Evolutionary conservation across 2,888 invertebrate species (phyloP), one percentile per base, ranked within the genome.

Genomic region (Hyposoter dolosus): DNA sequence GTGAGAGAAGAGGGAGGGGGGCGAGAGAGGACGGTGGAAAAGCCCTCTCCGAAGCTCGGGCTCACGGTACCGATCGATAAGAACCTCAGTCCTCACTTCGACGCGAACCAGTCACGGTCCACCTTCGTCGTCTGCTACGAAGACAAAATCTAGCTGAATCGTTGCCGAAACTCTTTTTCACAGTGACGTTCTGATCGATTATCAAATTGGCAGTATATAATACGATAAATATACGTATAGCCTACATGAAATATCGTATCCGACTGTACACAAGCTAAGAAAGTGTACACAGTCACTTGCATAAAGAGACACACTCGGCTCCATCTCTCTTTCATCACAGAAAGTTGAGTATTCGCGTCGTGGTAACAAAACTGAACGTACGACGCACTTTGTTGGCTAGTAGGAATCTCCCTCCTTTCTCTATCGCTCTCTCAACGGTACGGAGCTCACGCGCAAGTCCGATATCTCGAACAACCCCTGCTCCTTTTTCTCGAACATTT

Each of bases 1-100:
- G 19, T 15, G 23, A 28, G 74, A 2, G 56, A 60, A 17, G 89
- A 80, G 88, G 92, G 89, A 90, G 90, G 90, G 92, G 90, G 89
- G 90, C 89, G 93, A 89, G 92, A 92, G 92, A 93, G 89, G 92
- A 90, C 92, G 90, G 89, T 90, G 90, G 93, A 90, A 92, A 93
- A 71, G 60, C 71, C 78, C 80, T 83, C 85, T 79, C 74, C 23
- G 75, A 28, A n/a, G 89, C 87, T 87, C 50, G 89, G 90, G 89
- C 89, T 89, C 89, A 88, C 86, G 72, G 65, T 84, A 40, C 60
- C 90, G 93, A 92, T 93, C 93, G 93, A 93, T 93, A 95, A 95
- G 95, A 91, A 95, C 95, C 94, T 95, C 95, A 95, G 94, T 95
- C 94, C 95, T 95, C 95, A 95, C 94, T 94, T 95, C 94, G 95